Conservation (phyloP, 1,140 invertebrate species). For the Pantala flavescens region DNA sequence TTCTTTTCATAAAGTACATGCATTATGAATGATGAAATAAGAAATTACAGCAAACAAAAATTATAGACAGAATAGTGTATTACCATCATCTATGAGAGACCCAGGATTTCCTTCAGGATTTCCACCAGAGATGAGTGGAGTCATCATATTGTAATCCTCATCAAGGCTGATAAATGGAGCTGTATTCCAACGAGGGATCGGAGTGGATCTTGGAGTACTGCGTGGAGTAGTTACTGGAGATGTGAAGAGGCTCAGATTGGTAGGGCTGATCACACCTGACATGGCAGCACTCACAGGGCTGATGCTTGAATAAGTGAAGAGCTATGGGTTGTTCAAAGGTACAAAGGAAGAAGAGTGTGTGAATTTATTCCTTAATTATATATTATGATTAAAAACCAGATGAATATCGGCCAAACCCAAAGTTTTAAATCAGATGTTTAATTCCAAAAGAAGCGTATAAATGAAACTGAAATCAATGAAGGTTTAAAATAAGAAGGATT, state of each 20-base stretch:
- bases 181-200: constrained; percentile 71
- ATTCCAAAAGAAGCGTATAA: too few relatives aligned
- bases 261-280: constrained; percentile 77
- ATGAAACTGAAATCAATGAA: too few relatives aligned
- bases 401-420: too few relatives aligned
- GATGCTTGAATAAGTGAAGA: constrained; percentile 79
- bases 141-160: constrained; percentile 88
- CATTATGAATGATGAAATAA: too few relatives aligned
- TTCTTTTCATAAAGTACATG: too few relatives aligned
- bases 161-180: constrained; percentile 77
- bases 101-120: constrained; percentile 52
- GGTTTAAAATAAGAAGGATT: too few relatives aligned
- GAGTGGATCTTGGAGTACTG: constrained; percentile 44
- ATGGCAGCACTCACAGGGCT: constrained; percentile 57
- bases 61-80: neutral
- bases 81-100: constrained; percentile 60
- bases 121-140: constrained; percentile 52
- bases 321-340: constrained; percentile 43
- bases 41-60: too few relatives aligned
- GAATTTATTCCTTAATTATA: too few relatives aligned
- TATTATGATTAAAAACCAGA: too few relatives aligned
- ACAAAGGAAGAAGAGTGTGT: constrained; percentile 16
- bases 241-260: constrained; percentile 79
- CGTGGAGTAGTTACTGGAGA: constrained; percentile 63
- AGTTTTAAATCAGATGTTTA: too few relatives aligned